Evolutionary conservation across 2,797 vertebrate species (phyloP), one percentile per base, ranked within the genome.

Genomic region (Babyrousa celebensis): DNA sequence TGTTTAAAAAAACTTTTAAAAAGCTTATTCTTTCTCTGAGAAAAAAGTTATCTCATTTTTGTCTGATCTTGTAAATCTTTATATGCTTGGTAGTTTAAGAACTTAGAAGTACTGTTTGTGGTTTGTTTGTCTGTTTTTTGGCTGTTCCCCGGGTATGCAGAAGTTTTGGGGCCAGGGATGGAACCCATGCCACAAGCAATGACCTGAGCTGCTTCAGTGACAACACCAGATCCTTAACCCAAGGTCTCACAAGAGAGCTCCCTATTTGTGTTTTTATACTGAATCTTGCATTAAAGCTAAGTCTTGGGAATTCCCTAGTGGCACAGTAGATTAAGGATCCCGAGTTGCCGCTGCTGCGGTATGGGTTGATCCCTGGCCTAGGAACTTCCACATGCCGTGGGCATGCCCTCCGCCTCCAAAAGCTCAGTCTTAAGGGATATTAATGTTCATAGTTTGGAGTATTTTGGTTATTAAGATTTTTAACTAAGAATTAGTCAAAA

Each of bases 51-150:
- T 36, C 25, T 96, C 0, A 74, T 77, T 62, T 89, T 85, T 95
- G 86, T 80, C 17, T 74, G n/a, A 74, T 90, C 54, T 89, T 83
- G 10, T 62, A 95, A 82, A 71, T 96, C 43, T 96, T 85, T 84
- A 89, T 91, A 75, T 82, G 27, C 43, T 94, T 94, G 67, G 17
- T 94, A 83, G 70, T 95, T 96, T 82, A 96, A 97, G 89, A 95
- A 89, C 75, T 75, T 95, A 86, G 29, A 86, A 77, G 48, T 95
- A 67, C 62, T 94, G 11, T 71, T 40, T 86, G 43, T 48, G 43
- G 43, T 48, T 48, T 9, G 43, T 48, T 48, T 48, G 43, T 48
- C 9, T 48, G 43, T 48, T 48, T 48, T 48, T 48, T 48, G 43
- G 43, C 5, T 48, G 43, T 48, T 6, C 43, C 43, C 43, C 9